phyloP scores from a whole-genome alignment of 2,888 invertebrate species.

The Zeuzera pyrina region DNA sequence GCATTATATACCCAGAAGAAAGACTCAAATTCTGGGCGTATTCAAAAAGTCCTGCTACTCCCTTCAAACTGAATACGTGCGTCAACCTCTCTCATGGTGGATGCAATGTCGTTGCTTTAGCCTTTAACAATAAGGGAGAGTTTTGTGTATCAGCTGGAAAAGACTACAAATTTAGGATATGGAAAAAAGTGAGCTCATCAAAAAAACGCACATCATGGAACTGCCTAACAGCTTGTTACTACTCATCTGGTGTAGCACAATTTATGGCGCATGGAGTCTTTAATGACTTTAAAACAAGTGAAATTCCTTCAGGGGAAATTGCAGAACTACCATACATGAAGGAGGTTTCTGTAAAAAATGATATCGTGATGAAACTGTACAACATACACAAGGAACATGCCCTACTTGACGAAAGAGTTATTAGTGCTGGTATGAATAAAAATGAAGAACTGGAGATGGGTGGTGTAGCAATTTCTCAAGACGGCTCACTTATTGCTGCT shows the following conservation, averaged over 20 bases:
- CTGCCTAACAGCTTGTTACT: constrained; percentile 60
- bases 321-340: constrained; percentile 32
- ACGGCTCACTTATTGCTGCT: constrained; percentile 64
- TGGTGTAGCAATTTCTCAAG: constrained; percentile 57
- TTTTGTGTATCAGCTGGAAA: constrained; percentile 60
- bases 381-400: constrained; percentile 45
- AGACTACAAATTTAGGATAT: constrained; percentile 58
- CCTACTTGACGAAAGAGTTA: constrained; percentile 18
- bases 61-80: constrained; percentile 51
- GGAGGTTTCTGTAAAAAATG: constrained; percentile 22
- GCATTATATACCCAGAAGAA: constrained; percentile 54
- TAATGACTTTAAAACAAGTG: constrained; percentile 42
- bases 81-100: constrained; percentile 61
- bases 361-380: constrained; percentile 40
- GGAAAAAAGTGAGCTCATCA: constrained; percentile 36
- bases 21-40: constrained; percentile 55
- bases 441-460: constrained; percentile 48
- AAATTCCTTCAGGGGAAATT: constrained; percentile 13
- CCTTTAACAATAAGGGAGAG: constrained; percentile 42
- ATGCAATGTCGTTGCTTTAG: constrained; percentile 47
- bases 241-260: constrained; percentile 50
- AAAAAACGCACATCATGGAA: constrained; percentile 30
- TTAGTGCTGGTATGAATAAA: constrained; percentile 22
- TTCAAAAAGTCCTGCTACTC: constrained; percentile 26
- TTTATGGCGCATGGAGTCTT: constrained; percentile 41